Evolutionary conservation across 1,140 invertebrate genomes (phyloP), one percentile per base, ranked within the genome.

Genomic region (Drosophila serrata): DNA sequence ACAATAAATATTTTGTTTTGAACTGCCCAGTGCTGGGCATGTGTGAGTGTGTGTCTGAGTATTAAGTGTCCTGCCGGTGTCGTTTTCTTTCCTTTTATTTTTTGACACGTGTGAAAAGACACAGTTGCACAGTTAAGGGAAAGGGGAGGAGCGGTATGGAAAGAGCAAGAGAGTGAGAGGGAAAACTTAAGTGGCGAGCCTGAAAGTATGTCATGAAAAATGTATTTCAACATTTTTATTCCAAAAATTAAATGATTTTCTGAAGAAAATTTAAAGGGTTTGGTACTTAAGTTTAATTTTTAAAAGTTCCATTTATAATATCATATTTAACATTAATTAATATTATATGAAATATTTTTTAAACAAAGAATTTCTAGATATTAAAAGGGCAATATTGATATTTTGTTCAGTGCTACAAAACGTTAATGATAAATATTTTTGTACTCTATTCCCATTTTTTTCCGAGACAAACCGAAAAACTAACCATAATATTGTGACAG

Each of bases 1-100:
- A 81, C 78, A 90, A 90, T 90, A 90, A 90, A 90, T 90, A 90
- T 90, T 90, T 90, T 90, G 85, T 90, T 90, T 88, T 90, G 74
- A 90, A 88, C 69, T 79, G 85, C 39, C 57, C 46, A 51, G 37
- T 46, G n/a, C 39, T 17, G 40, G 49, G 9, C 27, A n/a, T n/a
- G 7, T 57, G 48, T 46, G 53, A 12, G 24, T 57, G 29, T 57
- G 29, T 75, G 43, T 68, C 42, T 58, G 49, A 62, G 65, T 62
- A 67, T 65, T 90, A 88, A 88, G 85, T 90, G 85, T 75, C 68
- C 73, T 79, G 74, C 37, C 33, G 29, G 6, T 72, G 51, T 59
- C 74, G 45, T 62, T 65, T 76, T 56, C 82, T 63, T 51, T 24
- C 45, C 48, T 62, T 46, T 60, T n/a, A 49, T 67, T 67, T 62